Percentiles rank a stretch among this genome's conserved stretches.
phyloP scores from a whole-genome alignment of 2,113 vertebrate species.

The Columba janthina region DNA sequence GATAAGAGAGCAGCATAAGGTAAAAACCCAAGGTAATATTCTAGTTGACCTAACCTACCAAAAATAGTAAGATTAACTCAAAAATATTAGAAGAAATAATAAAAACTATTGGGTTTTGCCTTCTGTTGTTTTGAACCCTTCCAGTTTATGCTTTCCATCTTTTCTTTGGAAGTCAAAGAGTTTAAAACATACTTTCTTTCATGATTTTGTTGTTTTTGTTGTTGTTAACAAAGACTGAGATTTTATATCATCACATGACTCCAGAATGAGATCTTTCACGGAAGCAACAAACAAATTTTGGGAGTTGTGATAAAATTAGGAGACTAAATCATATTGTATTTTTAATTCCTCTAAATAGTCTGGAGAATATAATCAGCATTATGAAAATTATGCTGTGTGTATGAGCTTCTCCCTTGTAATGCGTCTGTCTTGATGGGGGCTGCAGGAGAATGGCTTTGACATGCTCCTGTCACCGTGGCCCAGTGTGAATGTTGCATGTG shows the following conservation, averaged over 20 bases:
- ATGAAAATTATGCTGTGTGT: neutral
- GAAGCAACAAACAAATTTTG: neutral
- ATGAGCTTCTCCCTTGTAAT: neutral
- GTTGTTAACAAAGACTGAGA: neutral
- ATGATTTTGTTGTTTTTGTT: too few relatives aligned
- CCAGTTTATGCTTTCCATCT: neutral
- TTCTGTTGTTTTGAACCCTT: neutral
- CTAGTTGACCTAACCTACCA: neutral
- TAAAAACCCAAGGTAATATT: neutral
- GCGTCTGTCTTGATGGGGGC: neutral
- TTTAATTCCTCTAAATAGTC: neutral
- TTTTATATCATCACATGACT: neutral
- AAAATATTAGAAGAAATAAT: neutral
- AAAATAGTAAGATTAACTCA: neutral
- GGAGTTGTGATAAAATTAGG: neutral
- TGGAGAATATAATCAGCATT: neutral
- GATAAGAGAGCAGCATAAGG: neutral
- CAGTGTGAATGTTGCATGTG: accelerated
- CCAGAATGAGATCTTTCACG: neutral
- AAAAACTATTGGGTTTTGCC: neutral
- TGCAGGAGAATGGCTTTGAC: neutral
- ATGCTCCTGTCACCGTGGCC: neutral
- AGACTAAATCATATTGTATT: neutral
- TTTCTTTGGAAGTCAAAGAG: neutral
- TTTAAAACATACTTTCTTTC: neutral